Evolutionary conservation across 2,797 vertebrate species (phyloP).

Genomic region (Sorex maritimensis): DNA sequence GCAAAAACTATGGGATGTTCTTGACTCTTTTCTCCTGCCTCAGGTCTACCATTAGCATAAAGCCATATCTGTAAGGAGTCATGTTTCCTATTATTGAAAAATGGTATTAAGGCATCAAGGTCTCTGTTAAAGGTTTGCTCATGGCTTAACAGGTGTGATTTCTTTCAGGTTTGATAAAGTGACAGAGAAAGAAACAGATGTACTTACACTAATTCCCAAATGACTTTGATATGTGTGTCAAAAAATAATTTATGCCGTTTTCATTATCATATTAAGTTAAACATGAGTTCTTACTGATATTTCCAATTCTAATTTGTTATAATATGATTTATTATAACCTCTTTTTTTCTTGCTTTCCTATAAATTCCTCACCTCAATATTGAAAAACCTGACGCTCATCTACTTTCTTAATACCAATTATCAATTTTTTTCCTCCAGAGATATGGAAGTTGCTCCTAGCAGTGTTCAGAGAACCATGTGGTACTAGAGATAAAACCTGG

Average conservation of each 20-base stretch:
- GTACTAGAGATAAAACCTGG: too few species aligned
- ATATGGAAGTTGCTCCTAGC: too few species aligned
- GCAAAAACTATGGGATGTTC: background rate
- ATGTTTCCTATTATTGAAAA: background rate
- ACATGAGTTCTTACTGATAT: background rate
- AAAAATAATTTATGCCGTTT: background rate
- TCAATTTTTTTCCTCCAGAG: too few species aligned
- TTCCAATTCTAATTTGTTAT: background rate
- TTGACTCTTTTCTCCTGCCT: background rate
- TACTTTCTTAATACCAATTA: background rate
- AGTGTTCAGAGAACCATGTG: too few species aligned
- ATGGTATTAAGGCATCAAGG: background rate
- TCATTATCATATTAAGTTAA: constrained; percentile 7
- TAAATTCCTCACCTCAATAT: background rate
- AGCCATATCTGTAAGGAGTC: background rate
- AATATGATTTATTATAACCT: background rate
- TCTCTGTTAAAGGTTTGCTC: background rate
- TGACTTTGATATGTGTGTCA: background rate
- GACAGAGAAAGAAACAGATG: background rate
- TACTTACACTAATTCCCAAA: background rate
- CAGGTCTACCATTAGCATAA: background rate
- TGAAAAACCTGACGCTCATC: background rate
- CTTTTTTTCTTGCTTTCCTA: background rate
- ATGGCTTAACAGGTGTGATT: background rate
- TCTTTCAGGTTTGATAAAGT: background rate